Conservation (phyloP, 2,888 invertebrate genomes). For the Drosophila testacea region DNA sequence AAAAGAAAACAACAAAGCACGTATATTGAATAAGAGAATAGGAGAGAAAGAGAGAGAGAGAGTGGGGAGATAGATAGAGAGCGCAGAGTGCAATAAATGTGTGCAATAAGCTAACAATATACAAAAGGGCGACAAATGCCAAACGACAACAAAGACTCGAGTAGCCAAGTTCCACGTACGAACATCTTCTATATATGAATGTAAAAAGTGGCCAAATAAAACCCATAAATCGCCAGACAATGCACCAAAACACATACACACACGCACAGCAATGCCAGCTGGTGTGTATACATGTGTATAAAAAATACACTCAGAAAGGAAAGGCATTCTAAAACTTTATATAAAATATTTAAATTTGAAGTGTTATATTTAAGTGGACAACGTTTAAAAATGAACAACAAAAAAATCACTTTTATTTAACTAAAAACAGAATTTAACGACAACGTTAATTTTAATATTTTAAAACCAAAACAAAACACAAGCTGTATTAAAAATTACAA, state of each 20-base stretch:
- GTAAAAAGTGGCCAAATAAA: slow-evolving; percentile 76
- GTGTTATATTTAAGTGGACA: too few relatives aligned
- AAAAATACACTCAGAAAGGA: too few relatives aligned
- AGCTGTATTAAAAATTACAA: too few relatives aligned
- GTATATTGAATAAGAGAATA: background rate
- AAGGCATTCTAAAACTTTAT: too few relatives aligned
- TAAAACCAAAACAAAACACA: too few relatives aligned
- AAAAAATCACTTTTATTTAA: too few relatives aligned
- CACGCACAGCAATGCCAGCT: slow-evolving; percentile 25
- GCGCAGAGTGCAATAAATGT: slow-evolving; percentile 61
- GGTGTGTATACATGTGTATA: slow-evolving; percentile 19
- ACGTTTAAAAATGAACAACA: too few relatives aligned
- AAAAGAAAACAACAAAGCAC: slow-evolving; percentile 27
- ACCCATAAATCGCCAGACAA: slow-evolving; percentile 77
- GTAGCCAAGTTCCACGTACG: slow-evolving; percentile 29
- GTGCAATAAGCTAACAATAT: slow-evolving; percentile 75
- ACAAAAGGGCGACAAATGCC: slow-evolving; percentile 77
- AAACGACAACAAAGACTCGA: slow-evolving; percentile 45
- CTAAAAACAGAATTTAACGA: too few relatives aligned
- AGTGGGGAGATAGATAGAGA: slow-evolving; percentile 8
- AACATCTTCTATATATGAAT: slow-evolving; percentile 40
- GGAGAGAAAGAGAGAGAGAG: background rate
- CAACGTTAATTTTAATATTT: too few relatives aligned
- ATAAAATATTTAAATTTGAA: too few relatives aligned
- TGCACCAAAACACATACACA: slow-evolving; percentile 48